Conservation (phyloP, 2,888 invertebrate species). For the Ommatoiulus sabulosus region DNA sequence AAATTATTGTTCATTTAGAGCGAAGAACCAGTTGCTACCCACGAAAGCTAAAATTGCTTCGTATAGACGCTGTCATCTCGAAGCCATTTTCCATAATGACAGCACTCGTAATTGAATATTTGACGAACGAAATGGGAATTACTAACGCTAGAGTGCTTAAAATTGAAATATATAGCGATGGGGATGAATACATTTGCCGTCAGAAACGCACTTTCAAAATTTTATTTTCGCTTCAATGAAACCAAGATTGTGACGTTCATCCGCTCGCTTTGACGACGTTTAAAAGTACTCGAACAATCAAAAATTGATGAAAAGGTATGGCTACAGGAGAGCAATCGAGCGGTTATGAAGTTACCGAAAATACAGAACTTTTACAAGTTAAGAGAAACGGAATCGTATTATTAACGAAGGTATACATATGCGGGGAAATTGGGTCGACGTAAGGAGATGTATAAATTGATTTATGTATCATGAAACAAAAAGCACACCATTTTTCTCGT, state of each 20-base stretch:
- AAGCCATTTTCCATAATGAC: conserved; percentile 27
- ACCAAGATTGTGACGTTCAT: conserved; percentile 12
- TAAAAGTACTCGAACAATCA: conserved; percentile 7
- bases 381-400: too few relatives aligned
- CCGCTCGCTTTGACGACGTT: neutral
- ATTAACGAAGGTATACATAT: too few relatives aligned
- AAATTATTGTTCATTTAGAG: neutral
- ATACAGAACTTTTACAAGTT: too few relatives aligned
- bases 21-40: neutral
- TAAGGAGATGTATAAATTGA: too few relatives aligned
- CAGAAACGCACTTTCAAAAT: conserved; percentile 3
- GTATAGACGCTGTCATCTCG: neutral
- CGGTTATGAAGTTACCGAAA: too few relatives aligned
- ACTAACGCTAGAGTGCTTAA: conserved; percentile 26
- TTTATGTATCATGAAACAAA: too few relatives aligned
- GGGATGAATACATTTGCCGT: neutral
- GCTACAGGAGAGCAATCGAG: neutral
- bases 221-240: conserved; percentile 16
- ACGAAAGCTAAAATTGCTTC: neutral
- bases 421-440: too few relatives aligned
- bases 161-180: conserved; percentile 25
- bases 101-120: conserved; percentile 27
- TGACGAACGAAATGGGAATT: conserved; percentile 34
- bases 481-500: too few relatives aligned
- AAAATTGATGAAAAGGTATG: conserved; percentile 26